A percentile compares a stretch with the other conserved stretches of the same genome.
Evolutionary conservation across 2,113 vertebrate species (phyloP).

Genomic region (Corvus hawaiiensis): DNA sequence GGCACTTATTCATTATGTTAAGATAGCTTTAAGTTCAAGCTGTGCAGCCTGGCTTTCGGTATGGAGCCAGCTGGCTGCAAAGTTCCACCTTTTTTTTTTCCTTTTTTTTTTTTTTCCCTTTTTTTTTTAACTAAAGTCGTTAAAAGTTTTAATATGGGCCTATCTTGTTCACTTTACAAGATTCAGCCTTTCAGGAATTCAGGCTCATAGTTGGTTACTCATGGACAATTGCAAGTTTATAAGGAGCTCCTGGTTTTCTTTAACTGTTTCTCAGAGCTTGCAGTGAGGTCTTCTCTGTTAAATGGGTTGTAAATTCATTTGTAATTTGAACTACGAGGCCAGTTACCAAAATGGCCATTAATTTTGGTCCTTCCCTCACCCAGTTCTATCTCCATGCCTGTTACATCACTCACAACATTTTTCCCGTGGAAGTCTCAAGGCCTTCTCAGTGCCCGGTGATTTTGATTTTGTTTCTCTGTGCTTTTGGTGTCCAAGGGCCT

Average conservation of each 20-base stretch:
- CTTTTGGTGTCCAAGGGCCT: background rate
- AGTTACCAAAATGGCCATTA: background rate
- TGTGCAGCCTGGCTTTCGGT: slow-evolving; percentile 94
- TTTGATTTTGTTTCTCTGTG: background rate
- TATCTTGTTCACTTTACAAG: slow-evolving; percentile 76
- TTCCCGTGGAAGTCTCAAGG: background rate
- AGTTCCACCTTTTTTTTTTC: slow-evolving; percentile 86
- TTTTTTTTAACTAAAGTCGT: slow-evolving; percentile 74
- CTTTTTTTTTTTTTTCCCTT: rapidly evolving
- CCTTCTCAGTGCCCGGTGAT: background rate
- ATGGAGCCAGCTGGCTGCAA: slow-evolving; percentile 89
- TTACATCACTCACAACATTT: background rate
- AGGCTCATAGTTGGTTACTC: slow-evolving; percentile 46
- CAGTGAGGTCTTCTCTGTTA: background rate
- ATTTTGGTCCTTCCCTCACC: background rate
- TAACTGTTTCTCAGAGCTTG: slow-evolving; percentile 10
- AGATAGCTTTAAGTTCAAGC: slow-evolving; percentile 99
- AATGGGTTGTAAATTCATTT: slow-evolving; percentile 31
- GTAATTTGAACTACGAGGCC: background rate
- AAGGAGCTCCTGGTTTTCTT: slow-evolving; percentile 43
- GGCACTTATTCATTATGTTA: slow-evolving; percentile 99
- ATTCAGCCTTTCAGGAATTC: slow-evolving; percentile 69
- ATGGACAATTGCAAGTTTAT: slow-evolving; percentile 56
- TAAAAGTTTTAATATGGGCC: slow-evolving; percentile 82
- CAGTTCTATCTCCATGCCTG: background rate